Base-by-base conservation (phyloP, 2,113 vertebrate genomes). In the Peromyscus leucopus region DNA sequence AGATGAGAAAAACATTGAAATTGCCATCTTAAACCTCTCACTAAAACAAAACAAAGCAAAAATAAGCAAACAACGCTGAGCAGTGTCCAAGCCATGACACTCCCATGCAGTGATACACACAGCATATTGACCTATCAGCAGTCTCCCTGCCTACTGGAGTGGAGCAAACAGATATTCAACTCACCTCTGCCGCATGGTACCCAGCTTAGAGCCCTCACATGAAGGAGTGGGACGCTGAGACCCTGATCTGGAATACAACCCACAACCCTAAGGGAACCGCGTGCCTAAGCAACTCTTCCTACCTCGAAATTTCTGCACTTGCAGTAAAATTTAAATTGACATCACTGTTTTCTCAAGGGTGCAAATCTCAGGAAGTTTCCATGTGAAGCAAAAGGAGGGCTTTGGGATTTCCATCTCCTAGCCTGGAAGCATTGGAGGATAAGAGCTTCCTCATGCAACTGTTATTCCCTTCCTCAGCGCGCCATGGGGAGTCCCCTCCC, bases 301-400 rank as follows among this genome's bases (percentile, higher is more conserved):
- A 36, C 78, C 93, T 80, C 4, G 13, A 59, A 83, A 85, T 85
- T 51, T 90, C 89, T 46, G 75, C 69, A 36, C 85, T 84, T 5
- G 36, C 4, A 65, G 80, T 42, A 75, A 96, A 93, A 91, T 72
- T 79, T 51, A 92, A 92, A 90, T 80, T 57, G 39, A 71, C 36
- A 61, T 67, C 72, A 42, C 65, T 69, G 39, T 63, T 87, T 91
- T 46, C 71, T 48, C 63, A 78, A 86, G 74, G 46, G 55, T 90
- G 59, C 57, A 79, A 55, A 83, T 71, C 31, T 94, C 67, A 69
- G 84, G 46, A 88, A 78, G 13, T 85, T 89, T 93, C 80, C 26
- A 22, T 1, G 1, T 13, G 65, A 91, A 51, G n/a, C 57, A 51
- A 76, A 80, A 83, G n/a, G 51, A 65, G 12, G n/a, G 5, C 42